Base-by-base conservation (phyloP, 2,797 vertebrate genomes). In the Antrozous pallidus region DNA sequence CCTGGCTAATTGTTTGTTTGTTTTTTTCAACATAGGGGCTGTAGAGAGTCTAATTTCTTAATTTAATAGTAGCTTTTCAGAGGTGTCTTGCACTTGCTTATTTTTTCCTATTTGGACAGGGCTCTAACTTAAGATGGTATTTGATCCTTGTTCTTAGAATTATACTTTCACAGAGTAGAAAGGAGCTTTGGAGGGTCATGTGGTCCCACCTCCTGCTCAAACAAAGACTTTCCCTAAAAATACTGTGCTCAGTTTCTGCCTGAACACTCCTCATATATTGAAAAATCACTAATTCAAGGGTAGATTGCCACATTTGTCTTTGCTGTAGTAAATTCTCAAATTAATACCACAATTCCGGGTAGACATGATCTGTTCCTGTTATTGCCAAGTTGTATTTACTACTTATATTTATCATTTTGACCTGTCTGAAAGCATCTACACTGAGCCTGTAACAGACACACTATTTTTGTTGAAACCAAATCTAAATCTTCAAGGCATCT, bases 401-500 rank as follows among this genome's bases (percentile, higher is more conserved):
- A 8, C 28, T 20, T 40, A 26, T 33, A 93, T 77, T 22, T 61
- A 61, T 69, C 61, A 82, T 61, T 89, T 24, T 31, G 58, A 85
- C 47, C 22, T 14, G 47, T 75, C 31, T 84, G 71, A 92, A 92
- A 93, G 40, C 33, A 73, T 3, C 77, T 36, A 73, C 69, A 38
- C 1, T 20, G 42, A 91, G n/a, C 24, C 45, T 85, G 10, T 78
- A 91, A 40, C 40, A 84, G 74, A 61, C 16, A 69, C 5, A 85
- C 11, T 12, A 3, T 31, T 51, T 36, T 71, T 79, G 17, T 40
- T 75, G 40, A 95, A 74, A 85, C 20, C n/a, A 42, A 73, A 77
- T 89, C 33, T 81, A 88, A 71, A 88, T 69, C 56, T 89, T 93
- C 31, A 71, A 42, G 42, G 13, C 45, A 91, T 71, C 92, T 86